Evolutionary conservation across 2,113 vertebrate genomes (phyloP).

Genomic region (Brachyhypopomus occidentalis): DNA sequence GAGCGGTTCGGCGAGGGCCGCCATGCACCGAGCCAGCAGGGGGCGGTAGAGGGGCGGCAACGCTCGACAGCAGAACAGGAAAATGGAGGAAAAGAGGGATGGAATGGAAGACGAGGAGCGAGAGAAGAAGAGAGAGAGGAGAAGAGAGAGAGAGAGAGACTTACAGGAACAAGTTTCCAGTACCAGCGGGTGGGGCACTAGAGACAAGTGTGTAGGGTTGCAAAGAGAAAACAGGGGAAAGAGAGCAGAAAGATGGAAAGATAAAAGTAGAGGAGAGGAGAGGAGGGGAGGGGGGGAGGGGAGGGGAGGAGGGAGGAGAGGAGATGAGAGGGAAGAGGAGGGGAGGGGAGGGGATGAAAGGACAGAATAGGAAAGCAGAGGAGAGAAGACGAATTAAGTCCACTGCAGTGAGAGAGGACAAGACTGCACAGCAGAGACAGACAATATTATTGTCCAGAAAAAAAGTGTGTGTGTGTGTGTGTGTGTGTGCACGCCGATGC

Average conservation of each 20-base stretch:
- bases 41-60: slow-evolving; percentile 15
- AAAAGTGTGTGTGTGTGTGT: slow-evolving; percentile 5
- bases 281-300: background rate
- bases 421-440: background rate
- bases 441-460: background rate
- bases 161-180: slow-evolving; percentile 85
- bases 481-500: slow-evolving; percentile 23
- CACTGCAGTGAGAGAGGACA: slow-evolving; percentile 17
- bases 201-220: slow-evolving; percentile 42
- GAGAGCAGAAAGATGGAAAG: background rate
- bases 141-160: slow-evolving; percentile 62
- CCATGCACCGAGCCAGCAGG: slow-evolving; percentile 35
- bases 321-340: background rate
- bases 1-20: background rate
- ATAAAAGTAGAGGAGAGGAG: slow-evolving; percentile 23
- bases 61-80: slow-evolving; percentile 62
- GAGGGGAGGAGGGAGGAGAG: background rate
- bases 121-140: slow-evolving; percentile 60
- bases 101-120: slow-evolving; percentile 55
- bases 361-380: slow-evolving; percentile 6
- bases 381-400: slow-evolving; percentile 9
- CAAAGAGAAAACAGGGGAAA: slow-evolving; percentile 49
- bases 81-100: slow-evolving; percentile 57
- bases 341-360: background rate
- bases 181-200: slow-evolving; percentile 82